Evolutionary conservation across 2,797 vertebrate genomes (phyloP).

Genomic region (Bufotes viridis): DNA sequence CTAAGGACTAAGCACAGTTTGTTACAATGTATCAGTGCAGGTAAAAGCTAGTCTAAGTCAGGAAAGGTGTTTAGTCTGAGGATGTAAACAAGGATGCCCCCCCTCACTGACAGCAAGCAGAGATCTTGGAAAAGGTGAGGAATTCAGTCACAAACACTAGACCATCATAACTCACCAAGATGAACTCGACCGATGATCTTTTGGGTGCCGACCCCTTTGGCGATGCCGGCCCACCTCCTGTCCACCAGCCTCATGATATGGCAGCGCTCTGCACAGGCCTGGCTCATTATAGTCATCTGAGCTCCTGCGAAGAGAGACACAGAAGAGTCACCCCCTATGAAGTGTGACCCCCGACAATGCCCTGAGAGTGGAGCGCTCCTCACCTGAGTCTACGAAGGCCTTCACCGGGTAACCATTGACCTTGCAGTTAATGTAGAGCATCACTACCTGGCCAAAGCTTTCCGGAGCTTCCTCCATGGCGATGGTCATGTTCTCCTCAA

Average conservation of each 20-base stretch:
- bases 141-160: neutral
- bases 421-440: constrained; percentile 99
- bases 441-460: constrained; percentile 98
- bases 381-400: constrained; percentile 99
- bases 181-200: constrained; percentile 98
- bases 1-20: too few relatives aligned
- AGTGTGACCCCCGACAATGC: neutral
- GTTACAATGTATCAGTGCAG: too few relatives aligned
- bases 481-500: constrained; percentile 99
- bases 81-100: too few relatives aligned
- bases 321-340: neutral
- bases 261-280: constrained; percentile 95
- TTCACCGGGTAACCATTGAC: constrained; percentile 98
- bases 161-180: constrained; percentile 78
- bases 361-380: neutral
- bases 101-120: too few relatives aligned
- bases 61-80: too few relatives aligned
- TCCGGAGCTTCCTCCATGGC: constrained; percentile 99
- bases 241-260: constrained; percentile 99
- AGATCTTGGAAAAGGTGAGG: neutral
- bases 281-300: constrained; percentile 99
- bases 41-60: too few relatives aligned
- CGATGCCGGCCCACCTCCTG: constrained; percentile 96
- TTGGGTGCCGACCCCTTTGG: constrained; percentile 97
- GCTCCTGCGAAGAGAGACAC: constrained; percentile 78